These are phyloP conservation scores for Papilio polyxenes DNA, from an alignment of 1,140 invertebrate genomes.

Conservation along the genomic window DNA sequence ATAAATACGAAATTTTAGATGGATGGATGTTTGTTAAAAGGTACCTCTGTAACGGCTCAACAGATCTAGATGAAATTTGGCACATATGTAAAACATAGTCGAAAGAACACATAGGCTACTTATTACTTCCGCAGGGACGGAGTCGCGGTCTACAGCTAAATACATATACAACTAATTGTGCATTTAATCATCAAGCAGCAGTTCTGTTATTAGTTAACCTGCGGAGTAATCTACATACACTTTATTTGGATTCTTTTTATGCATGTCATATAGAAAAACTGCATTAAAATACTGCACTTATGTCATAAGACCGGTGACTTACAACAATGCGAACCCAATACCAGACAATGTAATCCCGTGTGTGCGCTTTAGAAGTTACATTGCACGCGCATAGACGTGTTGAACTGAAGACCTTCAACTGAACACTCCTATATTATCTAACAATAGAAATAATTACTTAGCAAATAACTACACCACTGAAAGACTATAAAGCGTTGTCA, in stretches of 20 bases:
- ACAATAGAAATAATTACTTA: not conserved
- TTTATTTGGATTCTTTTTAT: no score
- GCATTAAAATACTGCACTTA: not conserved
- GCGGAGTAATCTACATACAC: not conserved
- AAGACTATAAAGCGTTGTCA: not conserved
- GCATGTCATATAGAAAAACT: not conserved
- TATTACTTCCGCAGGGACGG: no score
- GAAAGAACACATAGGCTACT: no score
- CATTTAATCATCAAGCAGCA: not conserved
- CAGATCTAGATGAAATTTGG: no score
- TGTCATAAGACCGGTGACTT: not conserved
- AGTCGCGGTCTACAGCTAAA: no score
- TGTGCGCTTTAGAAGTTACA: not conserved
- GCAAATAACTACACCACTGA: not conserved
- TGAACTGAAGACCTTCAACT: slow-evolving; percentile 4
- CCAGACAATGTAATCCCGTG: not conserved
- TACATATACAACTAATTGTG: no score
- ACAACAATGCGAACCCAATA: not conserved
- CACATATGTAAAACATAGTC: not conserved
- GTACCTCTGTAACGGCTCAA: no score
- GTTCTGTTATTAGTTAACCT: not conserved
- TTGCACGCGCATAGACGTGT: not conserved
- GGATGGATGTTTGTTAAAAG: no score
- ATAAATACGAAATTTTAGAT: no score
- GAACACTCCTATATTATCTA: not conserved